Base-by-base conservation (phyloP, 2,113 vertebrate species). In the Tretioscincus oriximinensis region DNA sequence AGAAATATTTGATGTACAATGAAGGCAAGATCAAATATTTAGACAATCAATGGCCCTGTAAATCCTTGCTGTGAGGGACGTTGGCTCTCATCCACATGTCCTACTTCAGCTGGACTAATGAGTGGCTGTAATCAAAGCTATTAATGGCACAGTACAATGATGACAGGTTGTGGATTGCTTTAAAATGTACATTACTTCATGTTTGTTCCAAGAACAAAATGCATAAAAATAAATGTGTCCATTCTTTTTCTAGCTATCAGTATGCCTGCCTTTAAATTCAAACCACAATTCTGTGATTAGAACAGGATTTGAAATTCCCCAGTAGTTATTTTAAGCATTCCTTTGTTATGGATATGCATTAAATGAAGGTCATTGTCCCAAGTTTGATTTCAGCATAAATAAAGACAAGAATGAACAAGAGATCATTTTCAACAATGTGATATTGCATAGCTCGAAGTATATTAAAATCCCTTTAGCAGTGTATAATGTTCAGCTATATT, bases 1-100 rank as follows among this genome's bases (percentile, higher is more conserved):
- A 84, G 87, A 92, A 90, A 88, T 90, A 90, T 76, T 87, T 90
- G 82, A 78, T 86, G 73, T 78, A 80, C 71, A 80, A 81, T 87
- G 80, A 83, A 84, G 75, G 31, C 71, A 69, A 77, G 68, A 89
- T 76, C 68, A 92, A 82, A 92, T 83, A 90, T 87, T 89, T 92
- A 88, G 73, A 72, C 73, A 89, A 79, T 89, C 90, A 92, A 68
- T 73, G 82, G 78, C 63, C 86, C 66, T 85, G 24, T 85, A 89
- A 81, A 86, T 86, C 4, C n/a, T 85, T 78, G 73, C 73, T 88
- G 88, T 47, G 22, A 20, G 14, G 29, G 41, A 73, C 76, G 54
- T 86, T 83, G 79, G 65, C 87, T 90, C 77, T 89, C 80, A 85
- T 69, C 41, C 63, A 81, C 35, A 89, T 72, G 86, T 75, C 79